These are phyloP conservation scores for Agapetus fuscipes DNA, from an alignment of 2,888 invertebrate species.

Conservation along the genomic window DNA sequence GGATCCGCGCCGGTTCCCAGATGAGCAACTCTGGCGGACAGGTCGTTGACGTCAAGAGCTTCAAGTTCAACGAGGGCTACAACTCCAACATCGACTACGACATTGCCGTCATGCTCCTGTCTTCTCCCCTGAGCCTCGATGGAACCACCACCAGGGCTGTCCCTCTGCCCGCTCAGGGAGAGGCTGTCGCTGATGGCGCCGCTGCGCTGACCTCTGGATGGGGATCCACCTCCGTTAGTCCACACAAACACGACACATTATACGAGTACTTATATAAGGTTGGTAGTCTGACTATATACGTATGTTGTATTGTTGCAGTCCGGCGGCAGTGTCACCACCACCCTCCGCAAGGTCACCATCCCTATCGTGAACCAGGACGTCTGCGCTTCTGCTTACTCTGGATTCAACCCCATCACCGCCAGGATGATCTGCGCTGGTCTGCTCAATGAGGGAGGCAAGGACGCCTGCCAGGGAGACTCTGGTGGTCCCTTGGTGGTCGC, in stretches of 20 bases:
- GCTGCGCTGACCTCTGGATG: constrained; percentile 39
- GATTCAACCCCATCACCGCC: constrained; percentile 25
- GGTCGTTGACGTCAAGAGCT: constrained; percentile 27
- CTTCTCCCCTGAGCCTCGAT: constrained; percentile 28
- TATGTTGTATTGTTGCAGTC: no score
- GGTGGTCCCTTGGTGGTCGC: constrained; percentile 42
- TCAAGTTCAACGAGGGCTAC: constrained; percentile 30
- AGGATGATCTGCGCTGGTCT: constrained; percentile 41
- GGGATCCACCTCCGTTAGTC: constrained; percentile 30
- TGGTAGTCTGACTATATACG: no score
- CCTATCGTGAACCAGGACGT: constrained; percentile 15
- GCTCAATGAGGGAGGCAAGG: constrained; percentile 32
- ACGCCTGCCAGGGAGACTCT: constrained; percentile 45
- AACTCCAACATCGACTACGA: constrained; percentile 30
- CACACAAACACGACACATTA: neutral
- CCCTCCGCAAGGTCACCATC: constrained; percentile 15
- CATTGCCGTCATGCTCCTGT: constrained; percentile 31
- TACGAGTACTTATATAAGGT: neutral
- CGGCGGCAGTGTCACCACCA: constrained; percentile 9
- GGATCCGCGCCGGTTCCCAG: constrained; percentile 22
- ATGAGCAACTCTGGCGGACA: constrained; percentile 31
- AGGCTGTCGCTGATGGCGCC: constrained; percentile 28
- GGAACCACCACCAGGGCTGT: constrained; percentile 27
- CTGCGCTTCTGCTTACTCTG: constrained; percentile 12
- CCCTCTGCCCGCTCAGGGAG: constrained; percentile 26